These are phyloP conservation scores for Drosophila niveifrons DNA, from an alignment of 2,888 invertebrate species.

Conservation along the genomic window DNA sequence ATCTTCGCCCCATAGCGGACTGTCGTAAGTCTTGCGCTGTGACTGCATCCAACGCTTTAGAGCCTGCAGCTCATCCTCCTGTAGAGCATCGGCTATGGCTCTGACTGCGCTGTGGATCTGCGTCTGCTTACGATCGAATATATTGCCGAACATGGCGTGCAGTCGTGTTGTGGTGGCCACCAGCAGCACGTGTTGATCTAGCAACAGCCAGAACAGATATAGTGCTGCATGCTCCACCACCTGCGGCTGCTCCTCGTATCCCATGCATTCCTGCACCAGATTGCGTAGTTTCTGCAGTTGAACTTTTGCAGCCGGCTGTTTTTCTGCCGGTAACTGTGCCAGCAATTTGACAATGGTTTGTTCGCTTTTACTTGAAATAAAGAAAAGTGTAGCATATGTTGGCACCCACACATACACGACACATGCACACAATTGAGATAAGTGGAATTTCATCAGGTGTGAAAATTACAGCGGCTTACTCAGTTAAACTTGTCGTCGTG, in stretches of 20 bases:
- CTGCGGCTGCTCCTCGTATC: slow-evolving; percentile 87
- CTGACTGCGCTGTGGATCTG: slow-evolving; percentile 88
- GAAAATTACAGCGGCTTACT: slow-evolving; percentile 64
- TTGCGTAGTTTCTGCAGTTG: slow-evolving; percentile 83
- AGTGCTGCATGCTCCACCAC: slow-evolving; percentile 89
- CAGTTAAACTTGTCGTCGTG: slow-evolving; percentile 57
- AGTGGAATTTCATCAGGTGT: slow-evolving; percentile 54
- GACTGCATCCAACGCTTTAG: slow-evolving; percentile 85
- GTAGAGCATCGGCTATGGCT: slow-evolving; percentile 85
- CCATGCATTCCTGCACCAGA: slow-evolving; percentile 85
- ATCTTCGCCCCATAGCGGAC: slow-evolving; percentile 75
- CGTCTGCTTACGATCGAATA: slow-evolving; percentile 86
- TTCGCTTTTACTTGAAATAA: slow-evolving; percentile 46
- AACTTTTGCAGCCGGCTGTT: slow-evolving; percentile 68
- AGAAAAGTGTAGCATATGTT: neutral
- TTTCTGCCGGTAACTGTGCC: slow-evolving; percentile 62
- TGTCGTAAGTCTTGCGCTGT: slow-evolving; percentile 25
- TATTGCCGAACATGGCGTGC: slow-evolving; percentile 88
- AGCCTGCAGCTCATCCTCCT: slow-evolving; percentile 86
- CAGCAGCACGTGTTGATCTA: slow-evolving; percentile 87
- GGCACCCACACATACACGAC: neutral
- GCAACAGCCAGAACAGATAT: slow-evolving; percentile 88
- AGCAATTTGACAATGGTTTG: slow-evolving; percentile 73
- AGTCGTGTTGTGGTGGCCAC: slow-evolving; percentile 87
- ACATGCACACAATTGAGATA: neutral